Conservation (phyloP, 2,888 invertebrate species). For the Aspidapion aeneum region DNA sequence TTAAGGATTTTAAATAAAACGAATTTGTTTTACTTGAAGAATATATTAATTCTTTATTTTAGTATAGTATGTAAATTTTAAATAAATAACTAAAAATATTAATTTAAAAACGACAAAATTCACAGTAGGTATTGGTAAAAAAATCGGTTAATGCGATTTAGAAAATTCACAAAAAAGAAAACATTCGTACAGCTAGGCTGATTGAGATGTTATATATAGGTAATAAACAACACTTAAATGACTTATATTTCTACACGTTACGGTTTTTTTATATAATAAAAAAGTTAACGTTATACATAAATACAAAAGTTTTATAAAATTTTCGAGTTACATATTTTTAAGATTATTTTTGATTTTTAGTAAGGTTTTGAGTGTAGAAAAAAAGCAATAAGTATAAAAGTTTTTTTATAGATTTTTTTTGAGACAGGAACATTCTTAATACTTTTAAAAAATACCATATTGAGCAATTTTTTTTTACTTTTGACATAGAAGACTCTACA, state of each 20-base stretch:
- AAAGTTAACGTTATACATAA: neutral
- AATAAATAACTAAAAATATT: neutral
- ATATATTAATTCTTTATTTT: slow-evolving; percentile 24
- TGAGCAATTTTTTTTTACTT: no score
- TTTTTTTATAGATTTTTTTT: no score
- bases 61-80: slow-evolving; percentile 15
- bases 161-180: no score
- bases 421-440: no score
- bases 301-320: neutral
- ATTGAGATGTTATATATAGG: no score
- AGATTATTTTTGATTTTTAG: neutral
- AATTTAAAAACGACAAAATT: neutral
- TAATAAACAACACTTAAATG: neutral
- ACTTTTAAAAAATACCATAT: no score
- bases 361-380: neutral
- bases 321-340: no score
- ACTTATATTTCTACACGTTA: no score
- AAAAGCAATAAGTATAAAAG: no score
- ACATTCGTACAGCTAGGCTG: neutral
- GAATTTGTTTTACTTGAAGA: slow-evolving; percentile 37
- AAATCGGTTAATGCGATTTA: no score
- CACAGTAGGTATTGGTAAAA: neutral
- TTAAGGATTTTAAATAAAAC: neutral
- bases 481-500: no score
- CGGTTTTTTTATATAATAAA: neutral